These are phyloP conservation scores for Zaprionus camerounensis DNA, from an alignment of 1,140 invertebrate genomes.

Conservation along the genomic window DNA sequence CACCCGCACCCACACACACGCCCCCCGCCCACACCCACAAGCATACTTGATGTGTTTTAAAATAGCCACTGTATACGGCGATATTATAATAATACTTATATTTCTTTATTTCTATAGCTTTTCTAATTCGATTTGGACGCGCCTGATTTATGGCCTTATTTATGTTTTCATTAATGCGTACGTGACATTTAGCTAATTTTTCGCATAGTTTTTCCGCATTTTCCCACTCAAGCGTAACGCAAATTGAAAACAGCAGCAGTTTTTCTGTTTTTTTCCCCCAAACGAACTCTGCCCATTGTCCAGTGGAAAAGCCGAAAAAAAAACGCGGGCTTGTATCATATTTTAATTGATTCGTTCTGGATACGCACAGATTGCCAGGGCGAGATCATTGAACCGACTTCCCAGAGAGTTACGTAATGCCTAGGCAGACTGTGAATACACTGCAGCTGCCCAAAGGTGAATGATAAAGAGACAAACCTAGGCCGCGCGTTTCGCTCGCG, in stretches of 20 bases:
- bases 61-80: constrained; percentile 1
- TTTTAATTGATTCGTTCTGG: constrained; percentile 49
- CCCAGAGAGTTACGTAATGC: constrained; percentile 28
- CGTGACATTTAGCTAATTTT: constrained; percentile 73
- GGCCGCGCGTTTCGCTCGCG: constrained; percentile 20
- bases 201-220: constrained; percentile 22
- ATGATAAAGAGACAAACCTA: constrained; percentile 41
- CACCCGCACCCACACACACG: background rate
- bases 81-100: background rate
- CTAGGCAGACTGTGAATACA: background rate
- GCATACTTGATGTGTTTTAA: background rate
- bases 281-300: constrained; percentile 11
- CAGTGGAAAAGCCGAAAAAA: background rate
- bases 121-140: constrained; percentile 30
- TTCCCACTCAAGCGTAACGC: constrained; percentile 34
- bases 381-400: constrained; percentile 35
- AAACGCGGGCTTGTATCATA: background rate
- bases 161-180: constrained; percentile 47
- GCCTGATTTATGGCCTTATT: constrained; percentile 57
- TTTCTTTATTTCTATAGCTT: constrained; percentile 16
- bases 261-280: constrained; percentile 7
- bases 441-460: constrained; percentile 20
- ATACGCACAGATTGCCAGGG: constrained; percentile 28
- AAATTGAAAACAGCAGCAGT: constrained; percentile 33
- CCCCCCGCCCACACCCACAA: no score